Base-by-base conservation (phyloP, 2,113 vertebrate species). In the Solenodon paradoxus region DNA sequence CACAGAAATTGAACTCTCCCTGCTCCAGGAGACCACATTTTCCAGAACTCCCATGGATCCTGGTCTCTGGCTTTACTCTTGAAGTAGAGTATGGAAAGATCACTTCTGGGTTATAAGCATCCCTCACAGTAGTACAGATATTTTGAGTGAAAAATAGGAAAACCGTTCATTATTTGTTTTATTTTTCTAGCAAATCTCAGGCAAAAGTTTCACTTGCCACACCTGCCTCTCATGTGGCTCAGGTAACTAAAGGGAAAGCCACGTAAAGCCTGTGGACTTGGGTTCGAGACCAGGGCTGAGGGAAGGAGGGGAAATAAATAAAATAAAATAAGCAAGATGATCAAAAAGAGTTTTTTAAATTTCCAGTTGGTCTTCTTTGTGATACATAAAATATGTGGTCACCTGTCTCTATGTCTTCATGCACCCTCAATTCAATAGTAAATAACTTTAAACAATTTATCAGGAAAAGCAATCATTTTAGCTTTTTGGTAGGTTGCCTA, bases 81-180 rank as follows among this genome's bases (percentile, higher is more conserved):
- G 35, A 95, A 47, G 42, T 22, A 69, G 78, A 64, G 12, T 53
- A 83, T 47, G 16, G 47, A 93, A 85, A 72, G 17, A 47, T 6
- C 75, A 75, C 45, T 30, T 42, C 38, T 66, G 45, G 32, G 15
- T 8, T 93, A 4, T 45, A 42, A 63, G 40, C 16, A 10, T 32
- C 49, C 61, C 17, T 80, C 51, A 88, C 53, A 53, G 20, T 5
- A 75, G 26, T 12, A 42, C 2, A 75, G 51, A 30, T 92, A 57
- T 83, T 95, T 88, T 92, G 17, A 91, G 88, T 53, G 24, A 74
- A 82, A 91, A 95, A 68, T n/a, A 66, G 74, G 74, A n/a, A n/a
- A n/a, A n/a, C n/a, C n/a, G n/a, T n/a, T n/a, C n/a, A 49, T 64
- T 63, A 69, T 28, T 53, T 30, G 26, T 15, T 12, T 40, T 57